These are phyloP conservation scores for Ginglymostoma cirratum DNA, from an alignment of 2,113 vertebrate species.

Conservation along the genomic window DNA sequence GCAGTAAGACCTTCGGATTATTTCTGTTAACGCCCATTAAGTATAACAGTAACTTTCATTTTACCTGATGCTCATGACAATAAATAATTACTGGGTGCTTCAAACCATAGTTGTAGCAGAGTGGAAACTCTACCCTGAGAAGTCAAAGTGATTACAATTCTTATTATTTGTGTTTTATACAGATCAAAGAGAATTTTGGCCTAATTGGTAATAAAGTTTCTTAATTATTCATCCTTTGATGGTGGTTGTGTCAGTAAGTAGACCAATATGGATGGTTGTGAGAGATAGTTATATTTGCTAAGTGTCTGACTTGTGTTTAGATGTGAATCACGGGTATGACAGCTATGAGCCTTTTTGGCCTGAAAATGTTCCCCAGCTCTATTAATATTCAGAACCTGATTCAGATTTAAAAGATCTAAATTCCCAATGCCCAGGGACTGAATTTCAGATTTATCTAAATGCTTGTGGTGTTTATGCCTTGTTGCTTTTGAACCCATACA, in stretches of 20 bases:
- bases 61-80: not conserved
- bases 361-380: not conserved
- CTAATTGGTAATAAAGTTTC: not conserved
- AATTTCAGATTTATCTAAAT: slow-evolving; percentile 15
- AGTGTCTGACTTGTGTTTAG: no score
- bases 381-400: slow-evolving; percentile 4
- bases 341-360: not conserved
- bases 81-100: not conserved
- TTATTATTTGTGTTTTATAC: not conserved
- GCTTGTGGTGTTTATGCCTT: slow-evolving; percentile 23
- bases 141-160: not conserved
- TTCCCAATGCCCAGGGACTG: not conserved
- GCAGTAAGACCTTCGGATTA: no score
- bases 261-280: not conserved
- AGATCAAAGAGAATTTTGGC: not conserved
- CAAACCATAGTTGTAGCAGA: not conserved
- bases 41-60: not conserved
- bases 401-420: slow-evolving; percentile 20
- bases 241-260: no score
- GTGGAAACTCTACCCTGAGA: not conserved
- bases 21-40: not conserved
- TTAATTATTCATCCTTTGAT: not conserved
- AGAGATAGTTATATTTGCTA: no score
- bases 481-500: slow-evolving; percentile 6
- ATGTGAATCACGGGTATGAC: not conserved